Conservation (phyloP, 2,888 invertebrate species). For the Mellilla xanthometata region DNA sequence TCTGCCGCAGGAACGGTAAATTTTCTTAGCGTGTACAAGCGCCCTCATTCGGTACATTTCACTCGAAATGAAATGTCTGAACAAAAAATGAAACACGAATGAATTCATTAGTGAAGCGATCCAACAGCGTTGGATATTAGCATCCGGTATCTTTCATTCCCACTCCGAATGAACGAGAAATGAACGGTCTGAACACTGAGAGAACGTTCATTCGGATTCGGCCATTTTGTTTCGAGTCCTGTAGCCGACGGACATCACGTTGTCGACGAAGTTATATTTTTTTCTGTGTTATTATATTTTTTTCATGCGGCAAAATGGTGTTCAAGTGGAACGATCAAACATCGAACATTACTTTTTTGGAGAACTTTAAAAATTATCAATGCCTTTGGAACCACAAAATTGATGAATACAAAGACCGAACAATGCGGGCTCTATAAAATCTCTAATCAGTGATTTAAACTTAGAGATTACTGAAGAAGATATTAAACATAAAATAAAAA, state of each 20-base stretch:
- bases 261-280: no score
- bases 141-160: constrained; percentile 28
- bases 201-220: constrained; percentile 30
- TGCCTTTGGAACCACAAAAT: constrained; percentile 30
- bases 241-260: constrained; percentile 20
- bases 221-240: constrained; percentile 25
- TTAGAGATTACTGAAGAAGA: constrained; percentile 23
- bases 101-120: constrained; percentile 32
- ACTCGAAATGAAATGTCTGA: constrained; percentile 16
- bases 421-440: constrained; percentile 27
- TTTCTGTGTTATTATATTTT: not conserved
- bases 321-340: constrained; percentile 31
- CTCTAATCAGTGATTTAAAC: constrained; percentile 31
- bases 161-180: constrained; percentile 29
- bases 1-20: no score
- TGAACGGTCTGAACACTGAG: constrained; percentile 28
- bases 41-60: constrained; percentile 18
- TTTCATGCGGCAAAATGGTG: constrained; percentile 26
- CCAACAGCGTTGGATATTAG: constrained; percentile 24
- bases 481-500: constrained; percentile 22
- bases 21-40: no score
- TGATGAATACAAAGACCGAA: constrained; percentile 30
- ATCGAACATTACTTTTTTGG: constrained; percentile 29
- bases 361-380: constrained; percentile 30
- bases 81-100: constrained; percentile 30